Conservation (phyloP, 2,888 invertebrate genomes). For the Cephus sareptanus region DNA sequence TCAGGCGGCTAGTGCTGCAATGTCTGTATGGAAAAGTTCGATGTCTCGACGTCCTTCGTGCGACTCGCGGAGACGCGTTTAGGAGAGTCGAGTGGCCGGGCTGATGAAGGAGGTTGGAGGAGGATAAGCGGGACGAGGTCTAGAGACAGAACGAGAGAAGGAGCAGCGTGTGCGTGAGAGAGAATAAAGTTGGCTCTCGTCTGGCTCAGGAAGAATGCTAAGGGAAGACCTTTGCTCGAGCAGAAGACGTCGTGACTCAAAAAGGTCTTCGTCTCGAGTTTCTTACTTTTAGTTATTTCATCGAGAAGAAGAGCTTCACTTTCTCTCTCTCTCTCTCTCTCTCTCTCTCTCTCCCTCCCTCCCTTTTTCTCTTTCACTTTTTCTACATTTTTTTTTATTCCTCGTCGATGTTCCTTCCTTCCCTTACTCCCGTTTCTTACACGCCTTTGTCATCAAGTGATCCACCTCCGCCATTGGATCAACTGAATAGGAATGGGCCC, state of each 20-base stretch:
- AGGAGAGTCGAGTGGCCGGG: constrained; percentile 4
- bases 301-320: background rate
- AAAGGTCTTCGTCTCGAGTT: constrained; percentile 11
- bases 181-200: background rate
- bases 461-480: background rate
- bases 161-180: too few species aligned
- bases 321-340: background rate
- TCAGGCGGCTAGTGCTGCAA: too few species aligned
- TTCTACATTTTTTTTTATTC: background rate
- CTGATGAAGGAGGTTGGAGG: constrained; percentile 13
- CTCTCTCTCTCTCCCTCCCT: too few species aligned
- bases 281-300: background rate
- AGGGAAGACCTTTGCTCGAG: constrained; percentile 5
- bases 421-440: background rate
- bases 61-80: constrained; percentile 6
- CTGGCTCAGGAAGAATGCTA: background rate
- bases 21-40: constrained; percentile 20
- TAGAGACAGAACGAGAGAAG: background rate
- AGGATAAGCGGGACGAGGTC: background rate
- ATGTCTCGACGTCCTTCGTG: constrained; percentile 24
- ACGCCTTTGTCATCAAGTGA: background rate
- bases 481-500: background rate
- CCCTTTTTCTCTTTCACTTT: background rate
- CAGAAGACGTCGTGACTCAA: background rate
- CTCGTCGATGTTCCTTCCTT: background rate